phyloP scores from a whole-genome alignment of 2,797 vertebrate species.

The Philypnodon macrostomus region DNA sequence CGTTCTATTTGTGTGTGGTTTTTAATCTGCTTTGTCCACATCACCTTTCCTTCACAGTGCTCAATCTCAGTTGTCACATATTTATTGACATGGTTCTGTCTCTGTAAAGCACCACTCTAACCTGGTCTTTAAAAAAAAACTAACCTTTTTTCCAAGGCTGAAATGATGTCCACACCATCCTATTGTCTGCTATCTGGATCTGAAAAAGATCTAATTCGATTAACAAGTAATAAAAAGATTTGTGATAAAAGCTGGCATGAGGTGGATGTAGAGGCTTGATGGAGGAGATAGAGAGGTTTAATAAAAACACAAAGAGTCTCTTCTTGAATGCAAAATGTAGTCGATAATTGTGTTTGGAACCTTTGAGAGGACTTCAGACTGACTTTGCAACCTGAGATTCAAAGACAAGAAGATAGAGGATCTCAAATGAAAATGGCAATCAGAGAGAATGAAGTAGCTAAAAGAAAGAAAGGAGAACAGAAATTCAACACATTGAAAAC shows the following conservation, averaged over 20 bases:
- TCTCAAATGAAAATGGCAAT: not conserved
- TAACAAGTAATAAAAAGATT: constrained; percentile 9
- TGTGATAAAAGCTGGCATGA: not conserved
- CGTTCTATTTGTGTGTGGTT: constrained; percentile 30
- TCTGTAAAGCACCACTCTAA: not conserved
- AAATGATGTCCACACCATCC: not conserved
- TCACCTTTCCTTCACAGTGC: constrained; percentile 12
- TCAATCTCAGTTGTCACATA: not conserved
- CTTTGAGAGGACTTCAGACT: constrained; percentile 11
- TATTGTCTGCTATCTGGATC: not conserved
- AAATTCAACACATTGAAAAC: constrained; percentile 6
- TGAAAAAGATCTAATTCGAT: constrained; percentile 8
- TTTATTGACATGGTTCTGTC: constrained; percentile 4
- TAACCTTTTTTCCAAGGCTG: not conserved
- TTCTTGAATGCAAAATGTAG: constrained; percentile 7
- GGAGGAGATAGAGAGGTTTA: constrained; percentile 11
- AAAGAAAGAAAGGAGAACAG: constrained; percentile 1
- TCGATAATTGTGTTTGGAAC: constrained; percentile 21
- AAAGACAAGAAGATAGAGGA: constrained; percentile 13
- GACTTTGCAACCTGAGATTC: constrained; percentile 18
- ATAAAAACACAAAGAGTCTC: constrained; percentile 9
- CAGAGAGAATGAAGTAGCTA: constrained; percentile 7
- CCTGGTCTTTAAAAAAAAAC: not conserved
- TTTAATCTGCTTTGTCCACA: constrained; percentile 13
- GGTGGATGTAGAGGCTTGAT: not conserved